A percentile compares a stretch with the other conserved stretches of the same genome.
Conservation (phyloP, 2,797 vertebrate genomes). For the Neomorphus geoffroyi region DNA sequence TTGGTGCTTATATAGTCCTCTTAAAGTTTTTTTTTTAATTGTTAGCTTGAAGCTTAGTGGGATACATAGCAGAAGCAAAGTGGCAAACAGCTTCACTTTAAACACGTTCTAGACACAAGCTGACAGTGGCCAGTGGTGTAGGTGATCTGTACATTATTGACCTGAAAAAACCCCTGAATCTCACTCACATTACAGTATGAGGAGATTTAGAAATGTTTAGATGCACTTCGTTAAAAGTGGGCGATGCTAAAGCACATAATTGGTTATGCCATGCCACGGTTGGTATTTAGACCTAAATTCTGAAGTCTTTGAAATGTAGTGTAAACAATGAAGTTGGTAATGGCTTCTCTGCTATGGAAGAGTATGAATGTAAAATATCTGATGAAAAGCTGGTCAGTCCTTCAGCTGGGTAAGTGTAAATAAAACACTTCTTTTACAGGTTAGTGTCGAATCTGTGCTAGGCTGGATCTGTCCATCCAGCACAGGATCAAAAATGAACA, state of each 20-base stretch:
- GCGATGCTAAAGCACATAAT: neutral
- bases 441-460: neutral
- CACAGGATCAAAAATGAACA: neutral
- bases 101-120: accelerated
- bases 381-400: neutral
- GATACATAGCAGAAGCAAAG: neutral
- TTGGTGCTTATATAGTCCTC: neutral
- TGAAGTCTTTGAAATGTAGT: constrained; percentile 8
- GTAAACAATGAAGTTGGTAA: neutral
- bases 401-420: neutral
- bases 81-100: neutral
- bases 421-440: neutral
- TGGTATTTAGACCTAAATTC: neutral
- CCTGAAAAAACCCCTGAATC: neutral
- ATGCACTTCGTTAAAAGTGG: neutral
- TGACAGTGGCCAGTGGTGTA: neutral
- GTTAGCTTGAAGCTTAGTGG: neutral
- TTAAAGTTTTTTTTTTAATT: neutral
- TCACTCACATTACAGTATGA: neutral
- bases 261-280: neutral
- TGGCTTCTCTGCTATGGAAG: neutral
- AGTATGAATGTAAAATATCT: neutral
- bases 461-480: neutral
- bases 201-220: neutral
- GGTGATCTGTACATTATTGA: neutral